Conservation (phyloP, 2,888 invertebrate genomes). For the Epistrophella euchroma region DNA sequence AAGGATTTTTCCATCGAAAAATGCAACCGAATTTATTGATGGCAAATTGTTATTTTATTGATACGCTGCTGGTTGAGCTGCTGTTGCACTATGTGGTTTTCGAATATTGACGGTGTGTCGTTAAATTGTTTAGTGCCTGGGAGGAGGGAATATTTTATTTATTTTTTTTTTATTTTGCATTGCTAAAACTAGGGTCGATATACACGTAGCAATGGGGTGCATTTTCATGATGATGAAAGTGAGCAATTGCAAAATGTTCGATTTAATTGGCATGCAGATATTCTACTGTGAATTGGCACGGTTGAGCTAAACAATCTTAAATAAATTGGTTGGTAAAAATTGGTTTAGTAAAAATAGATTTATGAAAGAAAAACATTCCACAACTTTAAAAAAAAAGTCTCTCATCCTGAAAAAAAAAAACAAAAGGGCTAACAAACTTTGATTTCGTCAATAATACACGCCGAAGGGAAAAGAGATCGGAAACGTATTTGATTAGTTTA, state of each 20-base stretch:
- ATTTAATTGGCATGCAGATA: neutral
- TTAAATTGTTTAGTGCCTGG: slow-evolving; percentile 9
- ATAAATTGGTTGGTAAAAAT: neutral
- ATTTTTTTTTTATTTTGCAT: neutral
- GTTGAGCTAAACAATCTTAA: neutral
- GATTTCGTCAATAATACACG: no score
- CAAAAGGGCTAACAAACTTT: no score
- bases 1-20: slow-evolving; percentile 42
- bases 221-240: slow-evolving; percentile 27
- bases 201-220: slow-evolving; percentile 13
- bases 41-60: slow-evolving; percentile 69
- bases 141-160: neutral
- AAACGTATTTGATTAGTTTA: no score
- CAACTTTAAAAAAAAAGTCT: neutral
- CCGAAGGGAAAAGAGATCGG: no score
- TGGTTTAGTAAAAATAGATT: neutral
- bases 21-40: slow-evolving; percentile 67
- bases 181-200: neutral
- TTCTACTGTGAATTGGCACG: neutral
- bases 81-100: slow-evolving; percentile 19
- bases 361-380: neutral
- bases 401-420: no score
- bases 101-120: slow-evolving; percentile 2
- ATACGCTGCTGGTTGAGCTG: slow-evolving; percentile 41
- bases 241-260: slow-evolving; percentile 23